Conservation (phyloP, 2,113 vertebrate genomes). For the Nesogale talazaci region DNA sequence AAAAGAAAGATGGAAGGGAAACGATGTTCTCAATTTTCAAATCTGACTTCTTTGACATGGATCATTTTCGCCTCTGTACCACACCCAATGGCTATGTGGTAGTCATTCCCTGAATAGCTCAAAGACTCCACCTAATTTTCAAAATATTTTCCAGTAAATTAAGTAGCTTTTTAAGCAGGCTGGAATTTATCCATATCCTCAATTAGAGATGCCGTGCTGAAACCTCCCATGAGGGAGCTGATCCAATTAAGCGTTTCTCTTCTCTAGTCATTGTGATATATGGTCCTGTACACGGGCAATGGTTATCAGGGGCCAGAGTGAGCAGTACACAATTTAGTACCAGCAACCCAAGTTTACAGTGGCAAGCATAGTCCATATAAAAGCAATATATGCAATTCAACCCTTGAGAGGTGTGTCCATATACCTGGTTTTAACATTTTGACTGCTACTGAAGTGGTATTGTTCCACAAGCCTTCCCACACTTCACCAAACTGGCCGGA, state of each 20-base stretch:
- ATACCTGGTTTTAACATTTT: constrained; percentile 97
- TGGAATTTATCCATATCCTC: too few relatives aligned
- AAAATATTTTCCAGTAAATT: background rate
- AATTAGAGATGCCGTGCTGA: background rate
- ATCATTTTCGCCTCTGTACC: constrained; percentile 2
- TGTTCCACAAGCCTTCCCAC: constrained; percentile 95
- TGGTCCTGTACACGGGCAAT: background rate
- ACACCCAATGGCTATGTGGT: background rate
- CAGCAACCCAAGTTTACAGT: background rate
- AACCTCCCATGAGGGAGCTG: background rate
- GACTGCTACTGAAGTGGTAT: constrained; percentile 93
- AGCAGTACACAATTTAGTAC: background rate
- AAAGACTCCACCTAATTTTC: background rate
- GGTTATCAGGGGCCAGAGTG: background rate
- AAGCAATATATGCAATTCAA: background rate
- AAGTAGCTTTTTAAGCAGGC: background rate
- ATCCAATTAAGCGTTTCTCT: too few relatives aligned
- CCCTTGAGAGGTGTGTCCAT: constrained; percentile 82
- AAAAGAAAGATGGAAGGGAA: background rate
- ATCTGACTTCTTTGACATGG: background rate
- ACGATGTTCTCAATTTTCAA: background rate
- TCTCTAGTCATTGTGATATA: background rate
- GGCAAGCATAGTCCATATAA: background rate
- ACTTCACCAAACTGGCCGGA: constrained; percentile 98
- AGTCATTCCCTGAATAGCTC: background rate